phyloP scores from a whole-genome alignment of 1,140 invertebrate species.

The Neuroterus valhalla region DNA sequence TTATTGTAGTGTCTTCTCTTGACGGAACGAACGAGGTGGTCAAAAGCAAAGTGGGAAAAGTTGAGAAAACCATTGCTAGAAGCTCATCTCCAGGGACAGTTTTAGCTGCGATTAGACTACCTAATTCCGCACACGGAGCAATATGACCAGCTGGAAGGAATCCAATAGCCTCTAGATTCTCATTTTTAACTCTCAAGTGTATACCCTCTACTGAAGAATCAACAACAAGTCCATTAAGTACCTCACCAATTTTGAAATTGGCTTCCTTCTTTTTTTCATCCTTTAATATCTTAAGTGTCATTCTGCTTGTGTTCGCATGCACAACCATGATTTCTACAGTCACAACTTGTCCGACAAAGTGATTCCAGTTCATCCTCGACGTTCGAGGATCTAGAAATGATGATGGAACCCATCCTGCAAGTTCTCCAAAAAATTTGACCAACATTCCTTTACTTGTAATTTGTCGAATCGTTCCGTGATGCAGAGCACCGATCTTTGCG shows the following conservation, averaged over 20 bases:
- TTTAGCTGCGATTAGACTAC: conserved; percentile 53
- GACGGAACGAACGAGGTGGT: conserved; percentile 55
- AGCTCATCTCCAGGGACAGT: conserved; percentile 58
- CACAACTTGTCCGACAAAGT: conserved; percentile 79
- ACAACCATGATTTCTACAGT: conserved; percentile 71
- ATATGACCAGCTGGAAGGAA: conserved; percentile 68
- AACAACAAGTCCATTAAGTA: conserved; percentile 58
- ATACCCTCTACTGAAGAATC: conserved; percentile 61
- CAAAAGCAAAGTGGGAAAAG: conserved; percentile 58
- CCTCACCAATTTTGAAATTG: conserved; percentile 59
- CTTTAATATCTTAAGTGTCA: conserved; percentile 58
- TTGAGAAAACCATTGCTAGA: conserved; percentile 61
- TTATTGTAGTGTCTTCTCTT: conserved; percentile 36
- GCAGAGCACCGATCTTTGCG: conserved; percentile 73
- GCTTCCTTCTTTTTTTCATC: conserved; percentile 13
- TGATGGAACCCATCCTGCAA: conserved; percentile 77
- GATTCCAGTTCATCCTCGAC: conserved; percentile 70
- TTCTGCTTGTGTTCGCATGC: conserved; percentile 64
- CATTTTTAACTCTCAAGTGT: conserved; percentile 48
- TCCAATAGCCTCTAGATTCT: conserved; percentile 39
- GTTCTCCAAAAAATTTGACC: conserved; percentile 78
- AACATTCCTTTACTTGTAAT: conserved; percentile 72
- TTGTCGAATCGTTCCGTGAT: conserved; percentile 77
- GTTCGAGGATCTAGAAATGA: conserved; percentile 73
- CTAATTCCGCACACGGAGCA: conserved; percentile 61